Evolutionary conservation across 1,140 invertebrate species (phyloP), one percentile per base, ranked within the genome.

Genomic region (Drosophila orena): DNA sequence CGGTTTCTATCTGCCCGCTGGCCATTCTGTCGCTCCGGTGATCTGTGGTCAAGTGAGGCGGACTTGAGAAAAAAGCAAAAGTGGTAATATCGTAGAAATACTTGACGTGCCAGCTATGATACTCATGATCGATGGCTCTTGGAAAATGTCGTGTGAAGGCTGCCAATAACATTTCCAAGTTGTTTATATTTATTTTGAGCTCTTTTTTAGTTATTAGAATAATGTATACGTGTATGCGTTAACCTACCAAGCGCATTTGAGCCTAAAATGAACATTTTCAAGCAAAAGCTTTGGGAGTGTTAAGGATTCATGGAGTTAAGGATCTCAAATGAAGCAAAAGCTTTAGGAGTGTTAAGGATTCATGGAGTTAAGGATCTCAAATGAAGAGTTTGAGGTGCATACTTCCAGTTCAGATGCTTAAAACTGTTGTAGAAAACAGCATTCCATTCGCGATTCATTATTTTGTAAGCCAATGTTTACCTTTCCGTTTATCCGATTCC

Each of bases 41-140:
- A 54, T 47, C 35, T 54, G 34, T 17, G 50, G 38, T 3, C 35
- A 30, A 56, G 54, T 42, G 54, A 56, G 24, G 37, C 56, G 2
- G 30, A 56, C 24, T 24, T 4, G 42, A 27, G 46, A 46, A 35
- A 71, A 69, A 70, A 71, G 43, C 42, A 66, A 72, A 72, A 42
- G 47, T 44, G 69, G 53, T 37, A 56, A 11, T 46, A 34, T 37
- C 56, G 27, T 14, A 49, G 44, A 49, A 57, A 57, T 49, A 44
- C 44, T 50, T 50, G 30, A 52, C 68, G 15, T 22, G 30, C 6
- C n/a, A n/a, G 46, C 3, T 40, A 20, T 68, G 49, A 66, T 42
- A 30, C 37, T 47, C 24, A 38, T 55, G 66, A 22, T 70, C 62
- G 37, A 44, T 38, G 38, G n/a, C 54, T 55, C 49, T 69, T 50